phyloP scores from a whole-genome alignment of 2,888 invertebrate species.

The Eupithecia vulgata region DNA sequence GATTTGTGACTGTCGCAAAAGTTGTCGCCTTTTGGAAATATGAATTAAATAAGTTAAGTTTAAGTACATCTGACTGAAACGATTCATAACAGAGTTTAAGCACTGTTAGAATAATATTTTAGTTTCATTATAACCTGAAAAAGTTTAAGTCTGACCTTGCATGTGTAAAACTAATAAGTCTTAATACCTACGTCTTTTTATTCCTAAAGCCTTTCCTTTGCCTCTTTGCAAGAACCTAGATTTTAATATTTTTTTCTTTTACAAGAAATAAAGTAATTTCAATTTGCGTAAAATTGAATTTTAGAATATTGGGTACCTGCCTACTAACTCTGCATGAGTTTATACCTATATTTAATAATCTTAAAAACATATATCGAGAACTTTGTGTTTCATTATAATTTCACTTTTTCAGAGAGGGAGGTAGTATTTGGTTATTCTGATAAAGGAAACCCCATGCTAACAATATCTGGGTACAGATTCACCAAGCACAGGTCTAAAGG shows the following conservation, averaged over 20 bases:
- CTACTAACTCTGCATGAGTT: too few species aligned
- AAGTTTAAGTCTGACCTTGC: background rate
- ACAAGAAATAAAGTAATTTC: too few species aligned
- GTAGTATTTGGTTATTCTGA: background rate
- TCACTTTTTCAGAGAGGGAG: background rate
- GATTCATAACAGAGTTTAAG: background rate
- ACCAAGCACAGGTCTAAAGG: background rate
- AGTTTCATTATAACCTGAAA: background rate
- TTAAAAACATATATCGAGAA: too few species aligned
- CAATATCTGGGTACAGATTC: background rate
- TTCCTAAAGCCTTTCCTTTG: background rate
- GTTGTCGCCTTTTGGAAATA: background rate
- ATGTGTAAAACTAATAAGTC: background rate
- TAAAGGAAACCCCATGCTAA: background rate
- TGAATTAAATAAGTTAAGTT: too few species aligned
- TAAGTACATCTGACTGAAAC: background rate
- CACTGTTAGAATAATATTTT: background rate
- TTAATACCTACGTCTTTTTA: background rate
- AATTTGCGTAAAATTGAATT: too few species aligned
- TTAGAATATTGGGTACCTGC: too few species aligned
- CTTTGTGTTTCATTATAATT: background rate
- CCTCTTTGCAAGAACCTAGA: background rate
- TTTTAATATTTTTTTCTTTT: too few species aligned
- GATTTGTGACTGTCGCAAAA: background rate
- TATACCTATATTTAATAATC: too few species aligned